Base-by-base conservation (phyloP, 2,888 invertebrate genomes). In the Melanotus villosus region DNA sequence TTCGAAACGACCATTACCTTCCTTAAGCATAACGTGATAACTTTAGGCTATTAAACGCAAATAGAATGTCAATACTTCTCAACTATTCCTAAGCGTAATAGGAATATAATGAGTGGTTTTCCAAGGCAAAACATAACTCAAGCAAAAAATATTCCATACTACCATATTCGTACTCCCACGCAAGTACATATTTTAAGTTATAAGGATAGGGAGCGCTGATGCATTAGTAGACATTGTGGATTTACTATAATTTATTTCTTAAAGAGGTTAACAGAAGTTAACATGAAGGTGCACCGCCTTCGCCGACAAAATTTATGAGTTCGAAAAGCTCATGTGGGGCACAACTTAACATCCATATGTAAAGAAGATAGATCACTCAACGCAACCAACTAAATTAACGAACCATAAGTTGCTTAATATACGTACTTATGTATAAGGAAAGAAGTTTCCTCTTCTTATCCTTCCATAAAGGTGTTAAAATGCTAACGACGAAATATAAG, bases 191-290 rank as follows among this genome's bases (percentile, higher is more conserved):
- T 56, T 43, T 64, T 45, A 64, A 56, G 32, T 52, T 30, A 32
- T 32, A 32, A 52, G 52, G 32, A 32, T 14, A 52, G 52, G 52
- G 52, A 38, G 36, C 56, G 56, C 14, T 38, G 56, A 56, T 38
- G 12, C 56, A 56, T 56, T 56, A 56, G 56, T 38, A 56, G 56
- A 56, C 38, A 56, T 56, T 34, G 56, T 36, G 38, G 23, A 56
- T 56, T 38, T 56, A 56, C 36, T 36, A 32, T 56, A 56, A 56
- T 56, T 56, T 56, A 56, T 56, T 56, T 56, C 56, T 36, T 36
- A 56, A 56, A 56, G 56, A 56, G 56, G 56, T 56, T 56, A 56
- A 56, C 56, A 56, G 56, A 56, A 56, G 56, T 38, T 56, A 56
- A 56, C 56, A 56, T 38, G 38, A 56, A 56, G 56, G 56, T 56